Conservation (phyloP, 2,797 vertebrate species). For the Myotis planiceps region DNA sequence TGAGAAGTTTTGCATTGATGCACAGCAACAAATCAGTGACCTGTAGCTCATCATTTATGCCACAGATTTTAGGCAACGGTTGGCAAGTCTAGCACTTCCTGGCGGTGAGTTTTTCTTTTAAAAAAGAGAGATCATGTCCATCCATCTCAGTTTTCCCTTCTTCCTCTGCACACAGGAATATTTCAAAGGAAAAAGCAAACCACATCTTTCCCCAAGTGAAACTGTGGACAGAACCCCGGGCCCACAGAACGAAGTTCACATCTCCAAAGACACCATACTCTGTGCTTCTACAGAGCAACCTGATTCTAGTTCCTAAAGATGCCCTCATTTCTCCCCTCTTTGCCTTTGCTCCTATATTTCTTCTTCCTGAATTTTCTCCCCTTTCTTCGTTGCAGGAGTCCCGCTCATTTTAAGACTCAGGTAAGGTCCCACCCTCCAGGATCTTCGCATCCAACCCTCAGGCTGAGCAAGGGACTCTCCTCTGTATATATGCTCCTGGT, state of each 20-base stretch:
- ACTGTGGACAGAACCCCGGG: background rate
- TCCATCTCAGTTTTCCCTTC: background rate
- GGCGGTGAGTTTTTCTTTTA: background rate
- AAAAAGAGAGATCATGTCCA: background rate
- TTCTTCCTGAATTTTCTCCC: background rate
- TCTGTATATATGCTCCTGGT: background rate
- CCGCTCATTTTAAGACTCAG: background rate
- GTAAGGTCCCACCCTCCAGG: background rate
- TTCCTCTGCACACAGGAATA: background rate
- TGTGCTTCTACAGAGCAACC: background rate
- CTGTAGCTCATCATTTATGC: background rate
- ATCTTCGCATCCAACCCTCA: background rate
- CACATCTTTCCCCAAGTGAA: background rate
- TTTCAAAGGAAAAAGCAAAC: background rate
- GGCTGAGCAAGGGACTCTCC: background rate
- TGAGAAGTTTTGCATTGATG: background rate
- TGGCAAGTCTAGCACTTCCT: background rate
- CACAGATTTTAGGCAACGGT: background rate
- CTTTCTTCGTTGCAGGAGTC: background rate
- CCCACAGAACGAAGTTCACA: background rate
- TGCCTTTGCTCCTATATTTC: background rate
- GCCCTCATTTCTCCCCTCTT: background rate
- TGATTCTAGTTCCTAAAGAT: background rate
- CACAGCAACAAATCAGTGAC: background rate
- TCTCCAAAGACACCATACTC: background rate